A percentile compares a stretch with the other conserved stretches of the same genome.
Conservation (phyloP, 2,888 invertebrate genomes). For the Melanostoma scalare region DNA sequence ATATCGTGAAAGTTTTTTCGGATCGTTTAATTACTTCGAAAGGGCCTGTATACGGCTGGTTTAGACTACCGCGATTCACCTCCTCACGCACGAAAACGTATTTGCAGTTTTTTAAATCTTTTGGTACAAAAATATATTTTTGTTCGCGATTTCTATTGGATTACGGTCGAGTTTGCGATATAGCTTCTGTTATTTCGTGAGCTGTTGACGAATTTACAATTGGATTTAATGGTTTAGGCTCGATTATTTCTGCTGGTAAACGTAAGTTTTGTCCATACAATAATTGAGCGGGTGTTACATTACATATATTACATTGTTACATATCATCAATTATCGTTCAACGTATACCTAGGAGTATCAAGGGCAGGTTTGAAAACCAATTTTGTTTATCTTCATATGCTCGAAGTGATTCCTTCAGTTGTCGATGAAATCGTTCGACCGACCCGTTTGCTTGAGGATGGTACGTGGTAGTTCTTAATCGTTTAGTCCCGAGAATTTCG, state of each 20-base stretch:
- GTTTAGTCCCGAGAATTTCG: background rate
- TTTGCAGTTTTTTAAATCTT: constrained; percentile 12
- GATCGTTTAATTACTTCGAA: too few species aligned
- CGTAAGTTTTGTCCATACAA: constrained; percentile 34
- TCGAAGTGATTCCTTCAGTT: too few species aligned
- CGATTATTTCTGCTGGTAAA: constrained; percentile 15
- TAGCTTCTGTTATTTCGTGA: background rate
- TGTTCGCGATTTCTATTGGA: constrained; percentile 7
- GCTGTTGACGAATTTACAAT: constrained; percentile 2
- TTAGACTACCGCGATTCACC: constrained; percentile 15
- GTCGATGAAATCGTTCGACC: background rate
- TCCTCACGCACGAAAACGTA: constrained; percentile 11
- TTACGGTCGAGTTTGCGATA: constrained; percentile 4
- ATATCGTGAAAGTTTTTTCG: too few species aligned
- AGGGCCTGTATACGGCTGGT: background rate
- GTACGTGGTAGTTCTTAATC: constrained; percentile 2
- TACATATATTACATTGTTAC: too few species aligned
- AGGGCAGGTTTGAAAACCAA: too few species aligned
- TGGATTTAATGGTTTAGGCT: background rate
- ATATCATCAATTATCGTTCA: constrained; percentile 13
- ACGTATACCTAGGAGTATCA: too few species aligned
- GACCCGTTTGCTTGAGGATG: constrained; percentile 1
- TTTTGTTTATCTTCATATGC: too few species aligned
- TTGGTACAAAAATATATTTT: constrained; percentile 33
- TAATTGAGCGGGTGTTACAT: constrained; percentile 42